A percentile compares a stretch with the other conserved stretches of the same genome.
Evolutionary conservation across 1,140 invertebrate species (phyloP).

Genomic region (Penaeus chinensis): DNA sequence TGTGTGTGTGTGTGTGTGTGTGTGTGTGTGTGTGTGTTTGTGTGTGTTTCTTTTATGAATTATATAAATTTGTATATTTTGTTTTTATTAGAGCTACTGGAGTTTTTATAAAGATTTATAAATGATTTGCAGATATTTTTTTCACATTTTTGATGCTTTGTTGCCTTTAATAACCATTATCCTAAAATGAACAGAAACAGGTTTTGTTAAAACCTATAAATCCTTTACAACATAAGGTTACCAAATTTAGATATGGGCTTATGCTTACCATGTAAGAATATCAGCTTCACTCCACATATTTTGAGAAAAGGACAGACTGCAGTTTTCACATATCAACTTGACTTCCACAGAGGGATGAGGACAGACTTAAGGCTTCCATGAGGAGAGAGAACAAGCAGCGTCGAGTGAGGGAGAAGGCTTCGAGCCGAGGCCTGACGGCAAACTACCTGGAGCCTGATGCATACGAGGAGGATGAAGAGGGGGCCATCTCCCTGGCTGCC

Average conservation of each 20-base stretch:
- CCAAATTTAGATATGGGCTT: not conserved
- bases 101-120: too few relatives aligned
- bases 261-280: not conserved
- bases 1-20: too few relatives aligned
- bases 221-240: not conserved
- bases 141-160: too few relatives aligned
- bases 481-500: conserved; percentile 88
- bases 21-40: too few relatives aligned
- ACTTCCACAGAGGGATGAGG: conserved; percentile 79
- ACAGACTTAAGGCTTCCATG: conserved; percentile 87
- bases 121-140: too few relatives aligned
- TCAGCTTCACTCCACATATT: not conserved
- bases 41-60: too few relatives aligned
- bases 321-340: not conserved
- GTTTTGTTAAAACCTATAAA: not conserved
- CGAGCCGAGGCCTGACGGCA: conserved; percentile 72
- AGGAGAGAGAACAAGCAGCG: conserved; percentile 77
- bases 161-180: too few relatives aligned
- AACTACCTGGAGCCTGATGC: conserved; percentile 77
- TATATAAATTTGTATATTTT: too few relatives aligned
- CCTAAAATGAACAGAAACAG: too few relatives aligned
- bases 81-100: too few relatives aligned
- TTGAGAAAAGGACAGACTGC: not conserved
- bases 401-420: conserved; percentile 74
- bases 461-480: conserved; percentile 90